These are phyloP conservation scores for Drosophila imparisetae DNA, from an alignment of 2,888 invertebrate genomes.

Conservation along the genomic window DNA sequence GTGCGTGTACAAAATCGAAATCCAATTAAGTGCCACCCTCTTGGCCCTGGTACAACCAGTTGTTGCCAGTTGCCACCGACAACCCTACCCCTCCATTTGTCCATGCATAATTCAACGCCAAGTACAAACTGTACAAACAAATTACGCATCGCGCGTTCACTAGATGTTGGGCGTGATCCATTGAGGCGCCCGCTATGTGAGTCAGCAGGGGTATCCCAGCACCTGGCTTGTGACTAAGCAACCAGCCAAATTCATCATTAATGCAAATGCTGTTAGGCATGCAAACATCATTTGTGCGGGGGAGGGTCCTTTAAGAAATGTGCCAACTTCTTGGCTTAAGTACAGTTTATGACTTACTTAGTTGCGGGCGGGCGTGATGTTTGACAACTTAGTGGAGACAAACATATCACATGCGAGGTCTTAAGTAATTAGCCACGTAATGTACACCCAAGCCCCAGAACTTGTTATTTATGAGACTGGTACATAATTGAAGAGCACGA, in stretches of 20 bases:
- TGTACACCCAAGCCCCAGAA: slow-evolving; percentile 4
- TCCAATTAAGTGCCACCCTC: slow-evolving; percentile 66
- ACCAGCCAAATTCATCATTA: slow-evolving; percentile 59
- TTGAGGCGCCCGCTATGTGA: slow-evolving; percentile 29
- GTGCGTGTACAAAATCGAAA: slow-evolving; percentile 75
- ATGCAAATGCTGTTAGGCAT: slow-evolving; percentile 63
- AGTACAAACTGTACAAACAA: slow-evolving; percentile 57
- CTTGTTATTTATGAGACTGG: neutral
- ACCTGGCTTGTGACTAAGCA: slow-evolving; percentile 49
- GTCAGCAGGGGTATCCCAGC: slow-evolving; percentile 20
- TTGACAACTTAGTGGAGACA: slow-evolving; percentile 23
- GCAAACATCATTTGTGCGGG: slow-evolving; percentile 50
- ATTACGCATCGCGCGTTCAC: slow-evolving; percentile 40
- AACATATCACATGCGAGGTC: slow-evolving; percentile 44
- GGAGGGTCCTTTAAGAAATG: neutral
- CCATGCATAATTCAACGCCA: slow-evolving; percentile 53
- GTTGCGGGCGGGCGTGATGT: slow-evolving; percentile 26
- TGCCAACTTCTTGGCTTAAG: slow-evolving; percentile 41
- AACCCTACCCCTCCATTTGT: neutral
- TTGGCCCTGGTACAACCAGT: slow-evolving; percentile 19
- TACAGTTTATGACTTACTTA: slow-evolving; percentile 58
- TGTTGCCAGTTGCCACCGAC: slow-evolving; percentile 8
- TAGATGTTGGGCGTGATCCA: slow-evolving; percentile 30
- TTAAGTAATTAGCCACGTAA: slow-evolving; percentile 43
- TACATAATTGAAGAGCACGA: neutral